Evolutionary conservation across 2,797 vertebrate species (phyloP).

Genomic region (Pseudomugil gertrudae): DNA sequence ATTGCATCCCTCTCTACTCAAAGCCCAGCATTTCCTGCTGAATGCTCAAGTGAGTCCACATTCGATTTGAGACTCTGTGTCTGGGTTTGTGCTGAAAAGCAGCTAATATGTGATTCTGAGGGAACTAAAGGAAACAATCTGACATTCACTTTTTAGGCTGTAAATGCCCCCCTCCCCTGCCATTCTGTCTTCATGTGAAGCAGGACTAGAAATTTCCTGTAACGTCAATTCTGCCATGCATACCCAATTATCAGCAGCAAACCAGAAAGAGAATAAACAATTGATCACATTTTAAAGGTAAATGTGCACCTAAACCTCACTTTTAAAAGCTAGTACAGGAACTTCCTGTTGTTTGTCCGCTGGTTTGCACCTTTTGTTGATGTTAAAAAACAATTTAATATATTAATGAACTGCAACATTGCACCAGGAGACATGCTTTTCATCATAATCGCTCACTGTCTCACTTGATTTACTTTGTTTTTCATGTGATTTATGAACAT

Average conservation of each 20-base stretch:
- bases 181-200: constrained; percentile 14
- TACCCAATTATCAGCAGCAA: constrained; percentile 2
- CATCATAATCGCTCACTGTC: background rate
- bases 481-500: background rate
- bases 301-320: background rate
- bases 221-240: background rate
- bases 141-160: constrained; percentile 27
- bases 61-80: constrained; percentile 35
- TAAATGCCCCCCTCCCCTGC: background rate
- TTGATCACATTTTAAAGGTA: background rate
- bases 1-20: constrained; percentile 8
- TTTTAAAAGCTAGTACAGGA: background rate
- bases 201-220: constrained; percentile 10
- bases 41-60: constrained; percentile 32
- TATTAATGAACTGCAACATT: background rate
- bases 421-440: background rate
- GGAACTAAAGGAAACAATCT: constrained; percentile 23
- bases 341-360: background rate
- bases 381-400: constrained; percentile 7
- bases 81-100: constrained; percentile 42
- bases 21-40: constrained; percentile 31
- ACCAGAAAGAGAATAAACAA: background rate
- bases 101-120: constrained; percentile 35
- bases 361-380: constrained; percentile 2
- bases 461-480: background rate